These are phyloP conservation scores for Cantharis rufa DNA, from an alignment of 2,888 invertebrate genomes.

Conservation along the genomic window DNA sequence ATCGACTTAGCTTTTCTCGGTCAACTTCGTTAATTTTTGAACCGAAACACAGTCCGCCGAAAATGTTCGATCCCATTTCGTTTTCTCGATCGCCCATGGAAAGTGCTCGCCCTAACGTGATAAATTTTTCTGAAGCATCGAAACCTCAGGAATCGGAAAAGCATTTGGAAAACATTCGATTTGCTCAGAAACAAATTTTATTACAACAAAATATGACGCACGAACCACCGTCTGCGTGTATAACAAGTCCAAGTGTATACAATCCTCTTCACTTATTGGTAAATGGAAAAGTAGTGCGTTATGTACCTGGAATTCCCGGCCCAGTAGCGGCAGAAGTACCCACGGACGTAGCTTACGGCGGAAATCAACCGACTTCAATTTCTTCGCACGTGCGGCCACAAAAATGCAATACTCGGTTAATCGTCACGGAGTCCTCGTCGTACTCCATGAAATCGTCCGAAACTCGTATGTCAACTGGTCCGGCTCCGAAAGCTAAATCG, in stretches of 20 bases:
- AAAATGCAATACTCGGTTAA: neutral
- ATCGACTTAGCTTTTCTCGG: slow-evolving; percentile 32
- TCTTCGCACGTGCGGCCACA: neutral
- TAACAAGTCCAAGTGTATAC: slow-evolving; percentile 52
- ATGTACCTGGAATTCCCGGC: slow-evolving; percentile 87
- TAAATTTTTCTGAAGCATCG: slow-evolving; percentile 69
- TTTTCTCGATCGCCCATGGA: neutral
- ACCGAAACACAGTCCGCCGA: slow-evolving; percentile 34
- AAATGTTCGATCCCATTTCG: slow-evolving; percentile 5
- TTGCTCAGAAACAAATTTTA: slow-evolving; percentile 35
- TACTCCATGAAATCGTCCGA: neutral
- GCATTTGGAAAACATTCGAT: slow-evolving; percentile 34
- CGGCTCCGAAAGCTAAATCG: neutral
- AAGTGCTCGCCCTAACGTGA: slow-evolving; percentile 65
- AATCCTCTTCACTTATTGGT: slow-evolving; percentile 60
- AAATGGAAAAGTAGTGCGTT: slow-evolving; percentile 77
- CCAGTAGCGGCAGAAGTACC: slow-evolving; percentile 61
- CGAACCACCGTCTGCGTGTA: slow-evolving; percentile 49
- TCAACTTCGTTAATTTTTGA: slow-evolving; percentile 24
- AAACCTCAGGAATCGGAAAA: slow-evolving; percentile 59
- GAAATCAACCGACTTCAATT: neutral
- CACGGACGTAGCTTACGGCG: slow-evolving; percentile 37
- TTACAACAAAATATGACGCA: slow-evolving; percentile 42
- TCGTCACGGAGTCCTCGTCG: neutral
- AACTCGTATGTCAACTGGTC: neutral